phyloP scores from a whole-genome alignment of 2,113 vertebrate genomes.

The Ranitomeya variabilis region DNA sequence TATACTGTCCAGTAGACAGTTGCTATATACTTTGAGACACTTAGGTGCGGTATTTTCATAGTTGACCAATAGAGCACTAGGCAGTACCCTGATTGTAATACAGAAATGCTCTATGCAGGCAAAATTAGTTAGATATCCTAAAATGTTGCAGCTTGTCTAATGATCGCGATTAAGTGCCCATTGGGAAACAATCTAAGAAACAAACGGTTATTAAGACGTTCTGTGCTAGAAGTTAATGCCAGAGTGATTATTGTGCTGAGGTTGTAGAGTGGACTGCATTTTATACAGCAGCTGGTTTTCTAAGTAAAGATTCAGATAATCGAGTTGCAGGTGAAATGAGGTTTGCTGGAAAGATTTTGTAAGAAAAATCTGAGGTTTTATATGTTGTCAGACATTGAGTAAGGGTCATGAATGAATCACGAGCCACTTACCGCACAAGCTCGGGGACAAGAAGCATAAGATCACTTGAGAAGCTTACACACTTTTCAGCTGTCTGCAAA shows the following conservation, averaged over 20 bases:
- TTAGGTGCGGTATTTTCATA: too few species aligned
- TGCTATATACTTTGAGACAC: not conserved
- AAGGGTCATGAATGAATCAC: constrained; percentile 14
- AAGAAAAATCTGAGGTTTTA: not conserved
- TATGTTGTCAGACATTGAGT: not conserved
- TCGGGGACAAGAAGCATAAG: not conserved
- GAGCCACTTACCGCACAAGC: not conserved
- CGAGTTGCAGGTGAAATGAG: not conserved
- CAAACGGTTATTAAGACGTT: too few species aligned
- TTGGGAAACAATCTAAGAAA: too few species aligned
- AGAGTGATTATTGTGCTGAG: not conserved
- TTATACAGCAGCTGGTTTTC: too few species aligned
- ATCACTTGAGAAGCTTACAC: not conserved
- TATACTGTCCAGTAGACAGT: not conserved
- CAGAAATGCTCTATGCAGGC: too few species aligned
- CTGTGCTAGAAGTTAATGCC: too few species aligned
- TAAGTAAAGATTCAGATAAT: not conserved
- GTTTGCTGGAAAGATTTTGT: not conserved
- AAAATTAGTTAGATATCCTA: too few species aligned
- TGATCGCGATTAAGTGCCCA: too few species aligned
- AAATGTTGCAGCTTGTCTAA: too few species aligned
- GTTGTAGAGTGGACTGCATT: not conserved
- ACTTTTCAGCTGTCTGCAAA: not conserved
- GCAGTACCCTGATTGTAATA: too few species aligned
- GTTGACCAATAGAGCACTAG: too few species aligned